Evolutionary conservation across 2,888 invertebrate species (phyloP).

Genomic region (Caprella mutica): DNA sequence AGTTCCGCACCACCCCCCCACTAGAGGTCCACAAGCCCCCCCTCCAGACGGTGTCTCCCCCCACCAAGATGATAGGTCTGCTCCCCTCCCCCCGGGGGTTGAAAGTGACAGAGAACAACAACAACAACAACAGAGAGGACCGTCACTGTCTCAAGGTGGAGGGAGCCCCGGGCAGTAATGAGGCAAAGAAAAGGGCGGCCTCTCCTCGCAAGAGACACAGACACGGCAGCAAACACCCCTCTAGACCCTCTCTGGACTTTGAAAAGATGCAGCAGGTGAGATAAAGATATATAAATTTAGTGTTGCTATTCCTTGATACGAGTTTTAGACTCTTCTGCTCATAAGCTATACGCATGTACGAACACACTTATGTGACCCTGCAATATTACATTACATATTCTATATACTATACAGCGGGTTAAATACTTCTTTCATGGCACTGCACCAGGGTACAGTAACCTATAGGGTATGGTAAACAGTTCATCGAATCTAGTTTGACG

Average conservation of each 20-base stretch:
- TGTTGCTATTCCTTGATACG: no score
- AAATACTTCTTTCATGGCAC: no score
- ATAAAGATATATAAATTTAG: constrained; percentile 3
- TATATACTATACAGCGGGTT: no score
- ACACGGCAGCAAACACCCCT: constrained; percentile 44
- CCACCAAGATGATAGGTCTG: constrained; percentile 43
- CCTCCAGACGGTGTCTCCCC: constrained; percentile 45
- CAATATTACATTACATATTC: no score
- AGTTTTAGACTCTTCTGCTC: no score
- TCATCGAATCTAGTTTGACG: no score
- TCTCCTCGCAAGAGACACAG: constrained; percentile 52
- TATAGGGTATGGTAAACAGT: no score
- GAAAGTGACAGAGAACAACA: no score
- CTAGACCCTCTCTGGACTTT: constrained; percentile 83
- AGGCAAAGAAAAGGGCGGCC: constrained; percentile 26
- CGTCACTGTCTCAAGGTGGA: not conserved
- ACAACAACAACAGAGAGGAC: no score
- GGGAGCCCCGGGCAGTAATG: constrained; percentile 35
- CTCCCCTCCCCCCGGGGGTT: constrained; percentile 40
- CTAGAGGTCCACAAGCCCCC: constrained; percentile 79
- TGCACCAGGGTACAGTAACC: no score
- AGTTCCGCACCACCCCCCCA: constrained; percentile 83
- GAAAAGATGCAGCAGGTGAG: constrained; percentile 93
- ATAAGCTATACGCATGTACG: no score
- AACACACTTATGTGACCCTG: no score